These are phyloP conservation scores for Pachyrhynchus sulphureomaculatus DNA, from an alignment of 1,140 invertebrate genomes.

Conservation along the genomic window DNA sequence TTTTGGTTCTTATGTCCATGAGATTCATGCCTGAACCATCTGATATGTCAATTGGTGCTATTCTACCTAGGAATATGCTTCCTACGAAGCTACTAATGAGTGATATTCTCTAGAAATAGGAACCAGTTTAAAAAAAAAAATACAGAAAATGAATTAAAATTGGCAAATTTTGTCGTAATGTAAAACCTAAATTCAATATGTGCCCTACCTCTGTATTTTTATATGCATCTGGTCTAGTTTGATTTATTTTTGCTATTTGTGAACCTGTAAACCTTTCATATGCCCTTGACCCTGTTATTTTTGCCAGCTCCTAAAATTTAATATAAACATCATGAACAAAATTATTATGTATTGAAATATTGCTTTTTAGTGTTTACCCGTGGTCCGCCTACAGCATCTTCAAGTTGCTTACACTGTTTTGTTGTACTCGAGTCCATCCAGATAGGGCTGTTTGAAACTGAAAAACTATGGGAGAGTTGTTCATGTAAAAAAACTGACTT, in stretches of 20 bases:
- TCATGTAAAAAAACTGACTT: slow-evolving; percentile 79
- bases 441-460: slow-evolving; percentile 79
- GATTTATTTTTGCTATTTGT: slow-evolving; percentile 88
- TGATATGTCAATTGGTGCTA: slow-evolving; percentile 87
- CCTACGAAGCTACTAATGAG: slow-evolving; percentile 90
- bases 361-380: slow-evolving; percentile 55
- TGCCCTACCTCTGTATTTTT: slow-evolving; percentile 76
- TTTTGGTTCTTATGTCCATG: slow-evolving; percentile 77
- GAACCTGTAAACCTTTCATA: slow-evolving; percentile 93
- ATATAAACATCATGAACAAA: background rate
- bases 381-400: slow-evolving; percentile 78
- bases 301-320: slow-evolving; percentile 66
- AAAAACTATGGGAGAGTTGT: slow-evolving; percentile 78
- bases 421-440: slow-evolving; percentile 96
- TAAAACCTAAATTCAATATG: too few relatives aligned
- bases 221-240: slow-evolving; percentile 73
- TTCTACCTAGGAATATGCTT: slow-evolving; percentile 84
- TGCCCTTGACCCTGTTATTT: slow-evolving; percentile 87
- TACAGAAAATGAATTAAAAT: too few relatives aligned
- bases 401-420: slow-evolving; percentile 75
- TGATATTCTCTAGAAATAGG: slow-evolving; percentile 78
- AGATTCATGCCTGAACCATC: slow-evolving; percentile 98
- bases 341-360: background rate
- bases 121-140: too few relatives aligned
- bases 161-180: background rate